These are phyloP conservation scores for Anisognathus igniventris DNA, from an alignment of 2,797 vertebrate species.

Conservation along the genomic window DNA sequence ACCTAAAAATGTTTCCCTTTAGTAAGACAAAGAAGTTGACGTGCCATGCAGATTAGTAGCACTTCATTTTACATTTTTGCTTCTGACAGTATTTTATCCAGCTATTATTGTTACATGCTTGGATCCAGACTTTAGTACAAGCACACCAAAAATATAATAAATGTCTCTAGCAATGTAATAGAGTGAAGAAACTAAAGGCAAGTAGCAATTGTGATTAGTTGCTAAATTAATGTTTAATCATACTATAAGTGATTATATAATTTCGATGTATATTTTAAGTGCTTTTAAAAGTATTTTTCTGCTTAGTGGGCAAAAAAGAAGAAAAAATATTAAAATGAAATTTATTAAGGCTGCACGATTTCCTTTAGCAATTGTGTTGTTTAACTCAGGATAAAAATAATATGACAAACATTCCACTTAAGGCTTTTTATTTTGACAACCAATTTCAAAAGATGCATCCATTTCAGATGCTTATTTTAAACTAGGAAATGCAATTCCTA, in stretches of 20 bases:
- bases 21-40: constrained; percentile 34
- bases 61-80: constrained; percentile 12
- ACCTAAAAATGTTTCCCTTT: constrained; percentile 40
- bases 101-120: constrained; percentile 12
- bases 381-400: constrained; percentile 75
- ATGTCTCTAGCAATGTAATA: background rate
- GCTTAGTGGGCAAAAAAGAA: constrained; percentile 38
- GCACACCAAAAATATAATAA: background rate
- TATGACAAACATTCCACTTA: constrained; percentile 77
- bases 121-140: background rate
- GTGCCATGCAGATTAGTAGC: background rate
- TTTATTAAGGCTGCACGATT: constrained; percentile 59
- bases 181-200: constrained; percentile 37
- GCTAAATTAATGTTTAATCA: constrained; percentile 69
- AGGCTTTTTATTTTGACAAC: constrained; percentile 80
- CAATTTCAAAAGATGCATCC: constrained; percentile 79
- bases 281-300: constrained; percentile 49
- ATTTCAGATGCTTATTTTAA: constrained; percentile 81
- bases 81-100: constrained; percentile 15
- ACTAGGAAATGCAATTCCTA: constrained; percentile 79
- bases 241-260: background rate
- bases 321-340: constrained; percentile 72
- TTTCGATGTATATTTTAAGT: constrained; percentile 40
- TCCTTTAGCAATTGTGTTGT: constrained; percentile 38
- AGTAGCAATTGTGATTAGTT: constrained; percentile 51